phyloP scores from a whole-genome alignment of 2,113 vertebrate genomes.

The Spea bombifrons region DNA sequence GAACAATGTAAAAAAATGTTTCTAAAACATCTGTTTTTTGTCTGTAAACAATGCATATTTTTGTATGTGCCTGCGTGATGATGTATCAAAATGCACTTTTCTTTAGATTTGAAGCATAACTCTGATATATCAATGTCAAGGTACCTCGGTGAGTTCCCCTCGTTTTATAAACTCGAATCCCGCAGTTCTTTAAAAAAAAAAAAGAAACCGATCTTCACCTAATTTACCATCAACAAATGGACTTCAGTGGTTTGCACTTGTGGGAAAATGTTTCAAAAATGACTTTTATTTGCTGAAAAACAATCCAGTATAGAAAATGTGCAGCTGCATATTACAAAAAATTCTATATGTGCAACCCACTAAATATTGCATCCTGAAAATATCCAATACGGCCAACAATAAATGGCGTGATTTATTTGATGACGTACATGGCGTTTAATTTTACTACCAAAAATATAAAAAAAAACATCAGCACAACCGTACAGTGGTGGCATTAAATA shows the following conservation, averaged over 20 bases:
- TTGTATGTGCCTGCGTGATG: constrained; percentile 9
- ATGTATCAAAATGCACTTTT: constrained; percentile 35
- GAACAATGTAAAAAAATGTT: no score
- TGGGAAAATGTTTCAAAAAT: not conserved
- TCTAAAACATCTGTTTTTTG: no score
- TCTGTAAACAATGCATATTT: not conserved
- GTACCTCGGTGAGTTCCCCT: constrained; percentile 30
- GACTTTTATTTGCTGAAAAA: not conserved
- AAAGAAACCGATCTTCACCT: not conserved
- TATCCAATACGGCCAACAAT: no score
- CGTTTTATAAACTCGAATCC: constrained; percentile 1
- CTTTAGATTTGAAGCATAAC: constrained; percentile 39
- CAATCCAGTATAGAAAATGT: no score
- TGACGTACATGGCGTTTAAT: no score
- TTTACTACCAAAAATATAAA: no score
- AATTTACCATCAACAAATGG: not conserved
- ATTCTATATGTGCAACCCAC: constrained; percentile 17
- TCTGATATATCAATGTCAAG: constrained; percentile 24
- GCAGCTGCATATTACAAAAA: not conserved
- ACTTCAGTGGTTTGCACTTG: constrained; percentile 28
- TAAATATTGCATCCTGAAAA: not conserved
- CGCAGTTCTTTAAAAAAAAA: not conserved
- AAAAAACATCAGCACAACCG: no score
- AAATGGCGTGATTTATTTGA: no score
- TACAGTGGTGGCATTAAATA: no score